These are phyloP conservation scores for Acridotheres tristis DNA, from an alignment of 2,797 vertebrate species.

Conservation along the genomic window DNA sequence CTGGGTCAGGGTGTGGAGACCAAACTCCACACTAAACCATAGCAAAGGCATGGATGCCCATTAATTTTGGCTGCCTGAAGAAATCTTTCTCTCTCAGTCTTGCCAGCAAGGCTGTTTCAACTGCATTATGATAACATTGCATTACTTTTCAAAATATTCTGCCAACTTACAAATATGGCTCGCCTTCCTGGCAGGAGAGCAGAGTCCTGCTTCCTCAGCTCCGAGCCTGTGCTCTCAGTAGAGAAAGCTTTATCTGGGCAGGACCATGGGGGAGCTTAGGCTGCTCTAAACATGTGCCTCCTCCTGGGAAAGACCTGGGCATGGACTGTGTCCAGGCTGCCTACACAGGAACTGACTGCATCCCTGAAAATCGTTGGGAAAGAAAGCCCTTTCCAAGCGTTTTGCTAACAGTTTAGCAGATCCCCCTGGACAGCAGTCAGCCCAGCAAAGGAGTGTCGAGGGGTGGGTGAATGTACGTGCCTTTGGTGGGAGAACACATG, in stretches of 20 bases:
- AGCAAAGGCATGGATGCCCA: background rate
- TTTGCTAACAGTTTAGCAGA: background rate
- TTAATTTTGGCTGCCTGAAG: background rate
- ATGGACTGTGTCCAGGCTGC: background rate
- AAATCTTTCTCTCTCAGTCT: background rate
- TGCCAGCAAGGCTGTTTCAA: background rate
- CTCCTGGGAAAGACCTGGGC: background rate
- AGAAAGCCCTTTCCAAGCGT: background rate
- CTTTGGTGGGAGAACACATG: background rate
- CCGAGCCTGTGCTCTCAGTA: background rate
- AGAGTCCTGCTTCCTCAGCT: background rate
- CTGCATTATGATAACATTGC: background rate
- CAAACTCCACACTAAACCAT: background rate
- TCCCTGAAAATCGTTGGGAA: background rate
- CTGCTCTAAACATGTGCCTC: background rate
- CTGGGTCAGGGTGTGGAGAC: background rate
- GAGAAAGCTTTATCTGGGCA: background rate
- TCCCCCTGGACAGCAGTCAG: background rate
- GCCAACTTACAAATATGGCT: background rate
- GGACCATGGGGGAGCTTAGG: accelerated
- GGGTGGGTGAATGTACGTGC: background rate
- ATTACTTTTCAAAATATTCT: background rate
- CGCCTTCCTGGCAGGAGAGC: background rate
- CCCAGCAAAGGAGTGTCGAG: background rate
- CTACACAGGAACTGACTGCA: background rate